A percentile compares a stretch with the other conserved stretches of the same genome.
phyloP scores from a whole-genome alignment of 2,113 vertebrate genomes.

The Oreochromis tanganicae region DNA sequence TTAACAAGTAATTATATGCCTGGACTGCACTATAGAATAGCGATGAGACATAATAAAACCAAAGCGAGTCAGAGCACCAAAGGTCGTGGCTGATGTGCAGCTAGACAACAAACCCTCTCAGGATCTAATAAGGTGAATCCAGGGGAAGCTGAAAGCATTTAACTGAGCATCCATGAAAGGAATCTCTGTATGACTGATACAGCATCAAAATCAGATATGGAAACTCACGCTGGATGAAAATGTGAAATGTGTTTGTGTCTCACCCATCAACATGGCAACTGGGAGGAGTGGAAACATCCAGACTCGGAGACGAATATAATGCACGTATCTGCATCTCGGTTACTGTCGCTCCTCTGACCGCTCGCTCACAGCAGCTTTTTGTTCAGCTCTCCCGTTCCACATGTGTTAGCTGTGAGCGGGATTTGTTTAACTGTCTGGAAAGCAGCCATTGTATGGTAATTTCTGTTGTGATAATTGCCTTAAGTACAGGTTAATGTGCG shows the following conservation, averaged over 20 bases:
- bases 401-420: neutral
- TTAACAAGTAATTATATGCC: conserved; percentile 40
- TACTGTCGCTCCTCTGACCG: neutral
- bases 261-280: neutral
- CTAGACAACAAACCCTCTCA: neutral
- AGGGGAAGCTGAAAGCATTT: neutral
- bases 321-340: neutral
- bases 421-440: conserved; percentile 48
- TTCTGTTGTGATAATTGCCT: conserved; percentile 48
- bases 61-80: neutral
- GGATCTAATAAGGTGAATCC: neutral
- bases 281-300: neutral
- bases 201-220: conserved; percentile 4
- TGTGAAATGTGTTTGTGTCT: neutral
- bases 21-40: conserved; percentile 9
- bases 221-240: neutral
- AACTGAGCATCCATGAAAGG: neutral
- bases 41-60: conserved; percentile 3
- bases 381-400: neutral
- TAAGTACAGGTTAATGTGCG: conserved; percentile 46
- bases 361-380: conserved; percentile 3
- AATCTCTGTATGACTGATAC: neutral
- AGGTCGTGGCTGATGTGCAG: neutral
- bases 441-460: conserved; percentile 16
- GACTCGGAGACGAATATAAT: neutral